phyloP scores from a whole-genome alignment of 2,797 vertebrate species.

The Lepus oiostolus region DNA sequence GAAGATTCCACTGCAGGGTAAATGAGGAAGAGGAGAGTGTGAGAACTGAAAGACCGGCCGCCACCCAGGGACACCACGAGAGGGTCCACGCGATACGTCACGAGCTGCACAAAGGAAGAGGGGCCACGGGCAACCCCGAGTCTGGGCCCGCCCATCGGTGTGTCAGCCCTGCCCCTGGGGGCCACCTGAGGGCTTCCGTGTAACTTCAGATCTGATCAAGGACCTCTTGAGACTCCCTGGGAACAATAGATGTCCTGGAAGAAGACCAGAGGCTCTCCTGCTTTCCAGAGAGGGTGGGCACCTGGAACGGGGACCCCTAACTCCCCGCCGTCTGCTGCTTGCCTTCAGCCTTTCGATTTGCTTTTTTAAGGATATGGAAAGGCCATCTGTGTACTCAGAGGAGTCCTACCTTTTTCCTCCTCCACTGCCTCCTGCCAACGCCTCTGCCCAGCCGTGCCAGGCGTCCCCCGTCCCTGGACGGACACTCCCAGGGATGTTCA shows the following conservation, averaged over 20 bases:
- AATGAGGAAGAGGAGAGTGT: background rate
- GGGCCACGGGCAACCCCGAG: too few relatives aligned
- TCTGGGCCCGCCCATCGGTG: accelerated
- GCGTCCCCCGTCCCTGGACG: accelerated
- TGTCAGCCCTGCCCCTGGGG: background rate
- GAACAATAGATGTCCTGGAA: background rate
- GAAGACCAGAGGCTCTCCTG: background rate
- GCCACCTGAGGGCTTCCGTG: accelerated
- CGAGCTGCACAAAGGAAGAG: accelerated
- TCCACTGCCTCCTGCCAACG: background rate
- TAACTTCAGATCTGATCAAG: accelerated
- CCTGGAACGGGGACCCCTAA: background rate
- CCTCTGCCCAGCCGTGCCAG: background rate
- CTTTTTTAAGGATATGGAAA: background rate
- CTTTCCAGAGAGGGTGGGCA: background rate
- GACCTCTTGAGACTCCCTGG: accelerated
- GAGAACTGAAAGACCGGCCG: background rate
- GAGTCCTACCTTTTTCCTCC: background rate
- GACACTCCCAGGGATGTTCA: too few relatives aligned
- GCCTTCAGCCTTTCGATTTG: background rate
- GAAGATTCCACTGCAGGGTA: background rate
- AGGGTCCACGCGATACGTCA: accelerated
- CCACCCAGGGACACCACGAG: too few relatives aligned
- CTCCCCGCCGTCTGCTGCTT: background rate
- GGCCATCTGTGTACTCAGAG: background rate